Evolutionary conservation across 2,888 invertebrate genomes (phyloP).

Genomic region (Dermolepida albohirtum): DNA sequence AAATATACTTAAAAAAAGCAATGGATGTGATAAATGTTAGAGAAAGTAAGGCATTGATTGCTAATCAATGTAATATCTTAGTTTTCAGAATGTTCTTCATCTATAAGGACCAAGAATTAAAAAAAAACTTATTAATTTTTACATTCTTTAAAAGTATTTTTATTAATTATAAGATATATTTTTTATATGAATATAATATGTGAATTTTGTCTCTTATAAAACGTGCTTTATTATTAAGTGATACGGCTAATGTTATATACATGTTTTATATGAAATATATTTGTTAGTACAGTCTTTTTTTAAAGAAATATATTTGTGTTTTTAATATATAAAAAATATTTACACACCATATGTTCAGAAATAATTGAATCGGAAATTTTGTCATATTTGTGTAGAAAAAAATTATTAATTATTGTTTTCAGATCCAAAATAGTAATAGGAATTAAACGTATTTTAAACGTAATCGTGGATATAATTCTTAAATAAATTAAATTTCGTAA

Average conservation of each 20-base stretch:
- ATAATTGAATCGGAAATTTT: too few relatives aligned
- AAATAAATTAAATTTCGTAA: too few relatives aligned
- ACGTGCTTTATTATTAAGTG: conserved; percentile 47
- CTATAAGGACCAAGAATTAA: conserved; percentile 53
- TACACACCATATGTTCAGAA: too few relatives aligned
- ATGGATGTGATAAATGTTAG: conserved; percentile 25
- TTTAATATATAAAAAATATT: too few relatives aligned
- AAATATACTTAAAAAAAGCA: not conserved
- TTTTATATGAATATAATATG: conserved; percentile 36
- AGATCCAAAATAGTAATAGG: too few relatives aligned
- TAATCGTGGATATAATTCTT: too few relatives aligned
- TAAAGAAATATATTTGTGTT: too few relatives aligned
- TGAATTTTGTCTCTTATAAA: conserved; percentile 42
- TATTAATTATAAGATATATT: conserved; percentile 9
- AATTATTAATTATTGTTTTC: too few relatives aligned
- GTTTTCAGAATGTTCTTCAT: conserved; percentile 63
- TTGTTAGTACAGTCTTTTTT: conserved; percentile 32
- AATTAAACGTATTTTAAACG: too few relatives aligned
- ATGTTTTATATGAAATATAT: conserved; percentile 43
- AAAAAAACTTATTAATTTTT: conserved; percentile 32
- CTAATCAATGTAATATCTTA: conserved; percentile 49
- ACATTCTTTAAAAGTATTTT: conserved; percentile 45
- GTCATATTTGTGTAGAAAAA: too few relatives aligned
- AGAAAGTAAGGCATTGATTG: conserved; percentile 19
- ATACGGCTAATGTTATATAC: conserved; percentile 44